These are phyloP conservation scores for Cacoxenus indagator DNA, from an alignment of 2,888 invertebrate genomes.

Conservation along the genomic window DNA sequence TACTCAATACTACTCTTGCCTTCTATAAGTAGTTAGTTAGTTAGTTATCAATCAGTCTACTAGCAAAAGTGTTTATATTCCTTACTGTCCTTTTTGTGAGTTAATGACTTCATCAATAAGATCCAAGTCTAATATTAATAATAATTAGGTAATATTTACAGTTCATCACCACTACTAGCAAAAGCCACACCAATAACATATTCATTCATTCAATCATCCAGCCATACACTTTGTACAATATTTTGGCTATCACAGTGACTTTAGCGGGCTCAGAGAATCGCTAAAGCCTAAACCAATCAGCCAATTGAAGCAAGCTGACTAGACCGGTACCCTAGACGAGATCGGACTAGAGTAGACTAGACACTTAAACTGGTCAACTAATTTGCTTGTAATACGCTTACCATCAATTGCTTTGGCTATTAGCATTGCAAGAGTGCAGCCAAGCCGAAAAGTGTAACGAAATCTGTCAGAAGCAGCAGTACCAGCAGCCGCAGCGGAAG, in stretches of 20 bases:
- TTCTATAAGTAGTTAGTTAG: too few species aligned
- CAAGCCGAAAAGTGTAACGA: conserved; percentile 10
- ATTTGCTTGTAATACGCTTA: conserved; percentile 8
- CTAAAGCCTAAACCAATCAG: background rate
- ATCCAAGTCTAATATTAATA: too few species aligned
- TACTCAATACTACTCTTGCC: too few species aligned
- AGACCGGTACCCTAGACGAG: background rate
- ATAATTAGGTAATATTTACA: too few species aligned
- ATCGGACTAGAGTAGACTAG: background rate
- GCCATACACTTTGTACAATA: background rate
- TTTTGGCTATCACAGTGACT: background rate
- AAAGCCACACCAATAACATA: too few species aligned
- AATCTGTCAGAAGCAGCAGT: background rate
- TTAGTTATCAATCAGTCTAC: too few species aligned
- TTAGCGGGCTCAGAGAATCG: too few species aligned
- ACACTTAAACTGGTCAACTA: conserved; percentile 1
- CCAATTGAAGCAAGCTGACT: background rate
- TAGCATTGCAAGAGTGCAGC: background rate
- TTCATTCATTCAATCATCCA: background rate
- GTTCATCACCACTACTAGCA: too few species aligned
- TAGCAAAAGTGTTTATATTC: too few species aligned
- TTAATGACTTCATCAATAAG: too few species aligned
- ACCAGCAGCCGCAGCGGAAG: background rate
- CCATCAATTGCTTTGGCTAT: background rate
- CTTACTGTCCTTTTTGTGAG: too few species aligned